Base-by-base conservation (phyloP, 2,797 vertebrate genomes). In the Chiroxiphia lanceolata region DNA sequence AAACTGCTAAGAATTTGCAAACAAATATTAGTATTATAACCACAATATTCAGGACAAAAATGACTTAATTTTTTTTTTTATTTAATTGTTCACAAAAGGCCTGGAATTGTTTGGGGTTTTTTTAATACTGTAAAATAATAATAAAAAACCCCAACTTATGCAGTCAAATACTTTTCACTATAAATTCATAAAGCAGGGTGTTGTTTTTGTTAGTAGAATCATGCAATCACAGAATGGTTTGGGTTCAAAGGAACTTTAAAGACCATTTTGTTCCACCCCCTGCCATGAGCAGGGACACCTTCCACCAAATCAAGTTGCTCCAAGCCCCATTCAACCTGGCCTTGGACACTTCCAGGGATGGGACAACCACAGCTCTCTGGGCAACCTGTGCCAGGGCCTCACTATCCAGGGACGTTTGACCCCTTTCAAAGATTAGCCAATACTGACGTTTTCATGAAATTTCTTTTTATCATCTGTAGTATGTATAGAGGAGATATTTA, bases 261-360 rank as follows among this genome's bases (percentile, higher is more conserved):
- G 44, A 44, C 11, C 4, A 44, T 57, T 13, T 10, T 6, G 22
- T 29, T 25, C 23, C 51, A 59, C 1, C 7, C 25, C 7, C 33
- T 33, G 18, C 44, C 18, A 33, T 11, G 27, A n/a, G 33, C 44
- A 87, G 44, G 36, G 59, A 64, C 33, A n/a, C 1, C 4, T 65
- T 1, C 7, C 38, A 25, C 23, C 3, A 0, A 5, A 20, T 19
- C n/a, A 80, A 36, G 27, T 0, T 29, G 9, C 18, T 51, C 36
- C 40, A 47, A 67, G 2, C 7, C 25, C 20, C 0, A 0, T 61
- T 65, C 51, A 65, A 0, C 45, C 60, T 13, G 23, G 33, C 27
- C 38, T 20, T 13, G 56, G 26, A 1, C 38, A 59, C 2, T 65
- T 0, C 33, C 59, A 65, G 9, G 44, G 27, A 72, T n/a, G 68